Conservation (phyloP, 2,888 invertebrate genomes). For the Linyphia triangularis region DNA sequence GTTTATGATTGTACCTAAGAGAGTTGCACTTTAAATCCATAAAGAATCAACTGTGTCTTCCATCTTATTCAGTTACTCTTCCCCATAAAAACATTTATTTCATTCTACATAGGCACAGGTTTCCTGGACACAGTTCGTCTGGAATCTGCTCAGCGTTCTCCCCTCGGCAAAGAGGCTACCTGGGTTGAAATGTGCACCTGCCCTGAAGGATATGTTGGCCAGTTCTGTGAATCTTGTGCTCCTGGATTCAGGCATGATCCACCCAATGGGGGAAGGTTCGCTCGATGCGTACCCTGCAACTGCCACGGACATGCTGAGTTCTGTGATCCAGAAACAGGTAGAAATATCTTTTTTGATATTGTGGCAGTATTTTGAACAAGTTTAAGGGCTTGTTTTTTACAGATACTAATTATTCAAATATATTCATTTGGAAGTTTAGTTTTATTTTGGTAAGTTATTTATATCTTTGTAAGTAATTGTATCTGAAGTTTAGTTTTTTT, state of each 20-base stretch:
- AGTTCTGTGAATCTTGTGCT: slow-evolving; percentile 98
- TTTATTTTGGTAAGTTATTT: no score
- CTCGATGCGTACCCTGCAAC: slow-evolving; percentile 96
- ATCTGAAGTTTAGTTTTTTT: no score
- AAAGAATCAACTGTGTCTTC: no score
- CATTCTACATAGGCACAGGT: slow-evolving; percentile 87
- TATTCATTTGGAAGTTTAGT: no score
- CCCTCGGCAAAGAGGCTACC: slow-evolving; percentile 88
- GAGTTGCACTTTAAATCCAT: no score
- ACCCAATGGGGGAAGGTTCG: slow-evolving; percentile 94
- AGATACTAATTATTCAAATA: no score
- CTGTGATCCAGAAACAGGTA: slow-evolving; percentile 95
- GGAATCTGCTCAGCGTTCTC: slow-evolving; percentile 86
- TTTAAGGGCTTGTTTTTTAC: no score
- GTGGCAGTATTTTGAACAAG: no score
- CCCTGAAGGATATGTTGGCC: slow-evolving; percentile 87
- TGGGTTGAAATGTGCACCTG: slow-evolving; percentile 98
- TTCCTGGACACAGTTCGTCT: slow-evolving; percentile 93
- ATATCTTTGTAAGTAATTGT: no score
- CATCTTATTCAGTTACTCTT: no score
- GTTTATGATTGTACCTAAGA: no score
- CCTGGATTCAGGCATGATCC: slow-evolving; percentile 96
- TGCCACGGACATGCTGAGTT: slow-evolving; percentile 97
- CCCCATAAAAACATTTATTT: no score
- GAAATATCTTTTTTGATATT: slow-evolving; percentile 73